phyloP scores from a whole-genome alignment of 2,797 vertebrate genomes.

The Perodicticus potto region DNA sequence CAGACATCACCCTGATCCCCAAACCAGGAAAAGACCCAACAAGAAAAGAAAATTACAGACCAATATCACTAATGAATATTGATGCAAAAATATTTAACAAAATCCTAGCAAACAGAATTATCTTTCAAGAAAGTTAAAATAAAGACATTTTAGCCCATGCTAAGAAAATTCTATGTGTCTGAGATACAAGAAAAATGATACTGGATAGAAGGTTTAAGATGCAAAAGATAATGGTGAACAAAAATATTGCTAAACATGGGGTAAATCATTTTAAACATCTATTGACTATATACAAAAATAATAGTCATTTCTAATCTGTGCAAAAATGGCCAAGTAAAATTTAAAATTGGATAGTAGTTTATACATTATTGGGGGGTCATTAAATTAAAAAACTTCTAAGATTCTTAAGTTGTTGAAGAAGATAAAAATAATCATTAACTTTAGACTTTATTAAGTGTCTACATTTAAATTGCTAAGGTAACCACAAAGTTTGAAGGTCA shows the following conservation, averaged over 20 bases:
- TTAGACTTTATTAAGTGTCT: constrained; percentile 41
- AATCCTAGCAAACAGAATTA: background rate
- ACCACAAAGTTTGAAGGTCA: background rate
- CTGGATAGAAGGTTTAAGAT: background rate
- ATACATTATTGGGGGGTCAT: background rate
- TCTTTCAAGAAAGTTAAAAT: constrained; percentile 57
- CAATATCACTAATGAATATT: too few relatives aligned
- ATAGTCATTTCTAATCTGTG: background rate
- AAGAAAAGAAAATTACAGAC: too few relatives aligned
- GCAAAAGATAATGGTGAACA: background rate
- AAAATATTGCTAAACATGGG: background rate
- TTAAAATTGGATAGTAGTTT: background rate
- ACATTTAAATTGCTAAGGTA: constrained; percentile 47
- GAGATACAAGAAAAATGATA: background rate
- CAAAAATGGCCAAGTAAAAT: constrained; percentile 32
- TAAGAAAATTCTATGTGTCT: constrained; percentile 11
- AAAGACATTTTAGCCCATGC: background rate
- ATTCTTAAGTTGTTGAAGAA: constrained; percentile 44
- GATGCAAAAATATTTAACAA: too few relatives aligned
- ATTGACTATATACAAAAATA: background rate
- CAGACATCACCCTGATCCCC: too few relatives aligned
- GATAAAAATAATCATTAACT: background rate
- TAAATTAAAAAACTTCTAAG: background rate
- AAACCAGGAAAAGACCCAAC: too few relatives aligned
- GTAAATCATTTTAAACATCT: background rate